Percentiles rank a stretch among this genome's conserved stretches.
Conservation (phyloP, 2,888 invertebrate species). For the Volucella inanis region DNA sequence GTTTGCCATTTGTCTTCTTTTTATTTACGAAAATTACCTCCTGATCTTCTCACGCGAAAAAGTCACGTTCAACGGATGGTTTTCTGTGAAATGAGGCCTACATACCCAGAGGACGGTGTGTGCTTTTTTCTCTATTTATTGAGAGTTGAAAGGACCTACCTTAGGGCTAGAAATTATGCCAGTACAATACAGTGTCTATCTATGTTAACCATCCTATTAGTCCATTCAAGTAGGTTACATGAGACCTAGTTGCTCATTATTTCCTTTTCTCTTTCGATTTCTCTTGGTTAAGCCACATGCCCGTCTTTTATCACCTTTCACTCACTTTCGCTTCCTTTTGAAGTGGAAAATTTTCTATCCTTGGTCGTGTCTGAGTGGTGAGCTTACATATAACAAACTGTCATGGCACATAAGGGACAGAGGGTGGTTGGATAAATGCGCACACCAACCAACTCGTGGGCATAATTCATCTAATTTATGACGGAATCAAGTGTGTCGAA, state of each 20-base stretch:
- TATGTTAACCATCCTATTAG: slow-evolving; percentile 49
- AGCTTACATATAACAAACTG: slow-evolving; percentile 23
- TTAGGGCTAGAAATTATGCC: slow-evolving; percentile 27
- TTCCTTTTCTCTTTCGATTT: slow-evolving; percentile 7
- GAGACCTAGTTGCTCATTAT: slow-evolving; percentile 66
- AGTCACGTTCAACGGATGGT: slow-evolving; percentile 72
- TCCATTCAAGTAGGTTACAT: slow-evolving; percentile 58
- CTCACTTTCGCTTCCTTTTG: slow-evolving; percentile 14
- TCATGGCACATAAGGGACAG: not conserved
- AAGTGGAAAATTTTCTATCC: slow-evolving; percentile 44
- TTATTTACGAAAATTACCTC: slow-evolving; percentile 54
- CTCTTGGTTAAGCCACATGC: no score
- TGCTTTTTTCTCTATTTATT: not conserved
- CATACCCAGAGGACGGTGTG: slow-evolving; percentile 30
- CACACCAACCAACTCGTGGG: slow-evolving; percentile 56
- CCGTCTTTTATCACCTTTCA: slow-evolving; percentile 14
- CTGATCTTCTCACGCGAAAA: slow-evolving; percentile 71
- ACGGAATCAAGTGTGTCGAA: slow-evolving; percentile 56
- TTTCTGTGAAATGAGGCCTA: slow-evolving; percentile 69
- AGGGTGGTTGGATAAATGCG: not conserved
- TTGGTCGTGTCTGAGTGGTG: slow-evolving; percentile 30
- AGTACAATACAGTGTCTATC: slow-evolving; percentile 31
- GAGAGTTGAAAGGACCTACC: not conserved
- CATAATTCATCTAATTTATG: slow-evolving; percentile 69
- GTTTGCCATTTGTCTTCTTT: slow-evolving; percentile 17